These are phyloP conservation scores for Ceyx cyanopectus DNA, from an alignment of 2,113 vertebrate species.

Conservation along the genomic window DNA sequence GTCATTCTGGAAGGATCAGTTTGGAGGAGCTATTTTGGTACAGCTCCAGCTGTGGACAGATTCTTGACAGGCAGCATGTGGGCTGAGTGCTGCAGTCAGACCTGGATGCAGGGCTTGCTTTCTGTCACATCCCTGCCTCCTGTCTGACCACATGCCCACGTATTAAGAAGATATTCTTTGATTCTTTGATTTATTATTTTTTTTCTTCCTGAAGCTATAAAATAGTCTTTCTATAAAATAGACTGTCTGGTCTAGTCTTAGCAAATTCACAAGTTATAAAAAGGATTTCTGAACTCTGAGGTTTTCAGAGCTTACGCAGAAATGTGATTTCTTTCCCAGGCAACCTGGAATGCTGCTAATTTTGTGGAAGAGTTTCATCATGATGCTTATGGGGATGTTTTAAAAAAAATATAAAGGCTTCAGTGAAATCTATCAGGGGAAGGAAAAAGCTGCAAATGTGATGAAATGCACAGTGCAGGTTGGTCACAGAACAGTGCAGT, in stretches of 20 bases:
- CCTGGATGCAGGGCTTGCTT: background rate
- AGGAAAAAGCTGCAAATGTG: background rate
- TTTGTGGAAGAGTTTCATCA: background rate
- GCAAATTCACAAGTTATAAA: conserved; percentile 20
- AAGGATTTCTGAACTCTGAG: conserved; percentile 2
- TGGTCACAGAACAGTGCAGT: background rate
- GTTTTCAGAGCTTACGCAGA: background rate
- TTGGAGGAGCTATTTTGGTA: conserved; percentile 1
- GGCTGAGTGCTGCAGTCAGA: conserved; percentile 6
- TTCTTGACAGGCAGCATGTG: background rate
- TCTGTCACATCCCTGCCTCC: background rate
- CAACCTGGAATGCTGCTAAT: background rate
- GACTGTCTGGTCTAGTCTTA: background rate
- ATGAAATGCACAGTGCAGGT: background rate
- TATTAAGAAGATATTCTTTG: background rate
- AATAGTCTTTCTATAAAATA: background rate
- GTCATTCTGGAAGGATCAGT: background rate
- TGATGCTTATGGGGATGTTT: background rate
- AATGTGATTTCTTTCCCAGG: conserved; percentile 3
- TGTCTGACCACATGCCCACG: background rate
- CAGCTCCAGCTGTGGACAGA: conserved; percentile 30
- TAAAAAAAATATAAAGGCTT: background rate
- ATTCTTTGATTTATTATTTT: background rate
- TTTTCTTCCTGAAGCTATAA: background rate
- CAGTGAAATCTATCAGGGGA: background rate